These are phyloP conservation scores for Oryzias woworae DNA, from an alignment of 2,113 vertebrate genomes.

Conservation along the genomic window DNA sequence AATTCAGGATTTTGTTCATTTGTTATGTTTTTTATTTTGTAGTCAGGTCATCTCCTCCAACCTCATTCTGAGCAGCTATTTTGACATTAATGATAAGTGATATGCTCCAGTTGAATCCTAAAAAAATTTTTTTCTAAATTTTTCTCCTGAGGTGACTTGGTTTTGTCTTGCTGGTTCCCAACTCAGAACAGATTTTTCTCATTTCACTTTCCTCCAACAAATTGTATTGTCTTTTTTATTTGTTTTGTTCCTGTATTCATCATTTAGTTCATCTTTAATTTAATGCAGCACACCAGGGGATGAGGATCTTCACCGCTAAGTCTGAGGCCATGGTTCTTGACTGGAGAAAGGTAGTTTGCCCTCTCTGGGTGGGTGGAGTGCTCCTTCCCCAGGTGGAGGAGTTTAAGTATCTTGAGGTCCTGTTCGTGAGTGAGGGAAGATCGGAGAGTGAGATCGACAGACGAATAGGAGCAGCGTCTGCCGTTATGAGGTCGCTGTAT, in stretches of 20 bases:
- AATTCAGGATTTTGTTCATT: not conserved
- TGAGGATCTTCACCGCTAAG: no score
- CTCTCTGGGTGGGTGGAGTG: no score
- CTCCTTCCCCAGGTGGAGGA: no score
- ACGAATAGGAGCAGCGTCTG: no score
- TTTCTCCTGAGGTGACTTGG: not conserved
- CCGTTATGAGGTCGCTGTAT: no score
- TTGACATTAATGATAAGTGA: not conserved
- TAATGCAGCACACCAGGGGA: no score
- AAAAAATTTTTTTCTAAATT: not conserved
- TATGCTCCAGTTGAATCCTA: slow-evolving; percentile 3
- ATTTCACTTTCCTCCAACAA: slow-evolving; percentile 7
- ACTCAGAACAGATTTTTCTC: slow-evolving; percentile 1
- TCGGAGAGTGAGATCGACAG: no score
- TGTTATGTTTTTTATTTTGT: not conserved
- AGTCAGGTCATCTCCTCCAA: not conserved
- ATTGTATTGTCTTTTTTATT: not conserved
- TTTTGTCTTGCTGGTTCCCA: slow-evolving; percentile 6
- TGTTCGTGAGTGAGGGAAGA: no score
- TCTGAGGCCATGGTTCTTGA: no score
- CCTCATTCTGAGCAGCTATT: not conserved
- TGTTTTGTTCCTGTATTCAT: not conserved
- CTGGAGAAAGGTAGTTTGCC: no score
- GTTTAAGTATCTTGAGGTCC: no score
- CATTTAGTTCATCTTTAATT: no score